Evolutionary conservation across 2,113 vertebrate genomes (phyloP).

Genomic region (Camelus bactrianus): DNA sequence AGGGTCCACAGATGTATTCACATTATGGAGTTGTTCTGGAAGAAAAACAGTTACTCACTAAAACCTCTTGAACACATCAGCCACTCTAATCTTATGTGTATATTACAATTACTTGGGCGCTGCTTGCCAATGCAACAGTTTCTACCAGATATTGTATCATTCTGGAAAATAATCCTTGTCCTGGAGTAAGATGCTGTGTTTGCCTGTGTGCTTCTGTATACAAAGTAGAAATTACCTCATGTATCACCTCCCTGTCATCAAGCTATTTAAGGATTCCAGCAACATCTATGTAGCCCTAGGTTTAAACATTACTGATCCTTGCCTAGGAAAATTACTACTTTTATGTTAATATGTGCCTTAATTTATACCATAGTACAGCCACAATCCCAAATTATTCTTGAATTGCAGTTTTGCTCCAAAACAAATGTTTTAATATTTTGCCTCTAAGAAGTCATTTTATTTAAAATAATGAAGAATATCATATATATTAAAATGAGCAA

Average conservation of each 20-base stretch:
- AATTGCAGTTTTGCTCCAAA: not conserved
- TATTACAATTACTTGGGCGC: not conserved
- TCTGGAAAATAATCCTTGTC: not conserved
- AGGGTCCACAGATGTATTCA: not conserved
- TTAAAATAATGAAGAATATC: not conserved
- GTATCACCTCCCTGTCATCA: not conserved
- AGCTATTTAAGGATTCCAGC: not conserved
- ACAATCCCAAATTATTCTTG: not conserved
- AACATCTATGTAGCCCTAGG: not conserved
- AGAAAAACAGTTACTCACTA: not conserved
- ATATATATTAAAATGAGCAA: not conserved
- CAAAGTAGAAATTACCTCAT: not conserved
- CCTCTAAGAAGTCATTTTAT: not conserved
- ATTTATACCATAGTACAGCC: not conserved
- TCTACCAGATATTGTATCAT: not conserved
- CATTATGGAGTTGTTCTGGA: not conserved
- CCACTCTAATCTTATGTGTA: not conserved
- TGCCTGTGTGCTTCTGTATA: not conserved
- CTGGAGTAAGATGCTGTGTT: not conserved
- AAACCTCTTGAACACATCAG: not conserved
- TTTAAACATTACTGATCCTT: not conserved
- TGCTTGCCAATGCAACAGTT: not conserved
- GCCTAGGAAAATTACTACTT: not conserved
- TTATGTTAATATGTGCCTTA: not conserved
- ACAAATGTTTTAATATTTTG: not conserved